Evolutionary conservation across 2,797 vertebrate species (phyloP).

Genomic region (Hippocampus kuda): DNA sequence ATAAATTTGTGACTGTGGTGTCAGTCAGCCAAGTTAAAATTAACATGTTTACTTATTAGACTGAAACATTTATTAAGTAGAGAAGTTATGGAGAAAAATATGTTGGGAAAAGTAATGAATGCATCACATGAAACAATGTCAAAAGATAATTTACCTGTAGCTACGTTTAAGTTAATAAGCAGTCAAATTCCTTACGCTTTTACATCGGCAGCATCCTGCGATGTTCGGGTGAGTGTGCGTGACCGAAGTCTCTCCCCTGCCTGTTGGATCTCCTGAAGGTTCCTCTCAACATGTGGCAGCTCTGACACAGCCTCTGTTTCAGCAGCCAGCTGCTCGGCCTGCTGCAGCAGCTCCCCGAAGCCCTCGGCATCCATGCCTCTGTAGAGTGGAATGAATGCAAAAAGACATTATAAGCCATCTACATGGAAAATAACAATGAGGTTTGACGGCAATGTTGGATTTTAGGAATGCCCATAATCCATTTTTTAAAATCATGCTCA

Average conservation of each 20-base stretch:
- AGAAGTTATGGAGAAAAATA: not conserved
- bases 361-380: constrained; percentile 84
- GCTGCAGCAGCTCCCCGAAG: constrained; percentile 94
- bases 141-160: no score
- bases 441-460: not conserved
- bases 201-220: constrained; percentile 92
- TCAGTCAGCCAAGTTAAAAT: not conserved
- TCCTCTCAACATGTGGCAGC: constrained; percentile 89
- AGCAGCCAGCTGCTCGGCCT: constrained; percentile 93
- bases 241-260: constrained; percentile 89
- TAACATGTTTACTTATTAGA: not conserved
- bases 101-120: not conserved
- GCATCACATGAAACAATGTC: not conserved
- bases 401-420: not conserved
- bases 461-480: not conserved
- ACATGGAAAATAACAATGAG: not conserved
- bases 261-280: constrained; percentile 96
- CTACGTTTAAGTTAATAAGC: not conserved
- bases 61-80: not conserved
- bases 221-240: constrained; percentile 85
- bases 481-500: no score
- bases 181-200: constrained; percentile 82
- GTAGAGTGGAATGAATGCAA: not conserved
- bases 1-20: not conserved
- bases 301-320: constrained; percentile 94